Evolutionary conservation across 1,140 invertebrate genomes (phyloP), one percentile per base, ranked within the genome.

Genomic region (Bombus breviceps): DNA sequence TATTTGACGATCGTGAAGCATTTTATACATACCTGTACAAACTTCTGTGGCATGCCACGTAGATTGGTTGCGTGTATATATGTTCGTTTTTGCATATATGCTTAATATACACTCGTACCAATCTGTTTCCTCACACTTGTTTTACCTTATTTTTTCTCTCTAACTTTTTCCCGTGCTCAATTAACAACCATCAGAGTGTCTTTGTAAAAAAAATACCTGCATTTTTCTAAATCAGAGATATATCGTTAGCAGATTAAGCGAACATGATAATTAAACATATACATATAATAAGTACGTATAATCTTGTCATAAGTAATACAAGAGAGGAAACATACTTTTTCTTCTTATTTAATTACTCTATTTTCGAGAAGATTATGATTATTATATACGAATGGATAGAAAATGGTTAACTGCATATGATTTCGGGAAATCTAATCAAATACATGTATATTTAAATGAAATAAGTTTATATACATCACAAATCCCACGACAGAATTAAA

Each of bases 1-100:
- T 90, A 87, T 91, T 89, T 81, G 78, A 80, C 85, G 72, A 68
- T 73, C 72, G 81, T 78, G 47, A 69, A 75, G 62, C 41, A 85
- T 89, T 91, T 91, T 85, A 85, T 78, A 83, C 75, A 84, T 81
- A 66, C 32, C 28, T 74, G 32, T 71, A 75, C 32, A 32, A 88
- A 81, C 53, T 43, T 74, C 25, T 53, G 53, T n/a, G 32, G 71
- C 10, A n/a, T n/a, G 13, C 3, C 8, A 18, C 25, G 10, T 12
- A 43, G 25, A 62, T n/a, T 5, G 28, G 59, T 62, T n/a, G 59
- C 10, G 5, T 5, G 18, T 8, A 47, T 39, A 18, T n/a, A 59
- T 32, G 37, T 10, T 4, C 25, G 53, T 22, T 43, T 74, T 28
- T 18, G 13, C 34, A 37, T 13, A 66, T 34, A n/a, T 75, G 25